These are phyloP conservation scores for Osedax fenrisi DNA, from an alignment of 2,888 invertebrate species.

Conservation along the genomic window DNA sequence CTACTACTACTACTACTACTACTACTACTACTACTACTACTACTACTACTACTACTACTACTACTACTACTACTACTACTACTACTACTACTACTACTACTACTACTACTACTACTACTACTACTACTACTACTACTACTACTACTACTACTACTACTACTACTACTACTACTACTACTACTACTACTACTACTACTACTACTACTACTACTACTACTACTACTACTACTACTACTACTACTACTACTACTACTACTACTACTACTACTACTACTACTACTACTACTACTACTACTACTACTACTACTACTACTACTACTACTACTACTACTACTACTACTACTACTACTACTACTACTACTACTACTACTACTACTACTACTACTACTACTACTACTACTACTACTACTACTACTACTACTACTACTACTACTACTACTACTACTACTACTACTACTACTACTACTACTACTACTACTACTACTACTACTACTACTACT, in stretches of 20 bases:
- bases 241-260: neutral
- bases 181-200: neutral
- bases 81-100: neutral
- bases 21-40: neutral
- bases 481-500: neutral
- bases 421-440: neutral
- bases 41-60: constrained; percentile 3
- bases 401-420: neutral
- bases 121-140: neutral
- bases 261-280: neutral
- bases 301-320: neutral
- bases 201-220: neutral
- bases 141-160: neutral
- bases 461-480: constrained; percentile 2
- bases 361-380: neutral
- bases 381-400: neutral
- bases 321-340: neutral
- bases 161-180: neutral
- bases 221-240: neutral
- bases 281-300: neutral
- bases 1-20: neutral
- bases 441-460: neutral
- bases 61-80: neutral
- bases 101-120: neutral
- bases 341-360: neutral